Evolutionary conservation across 2,797 vertebrate genomes (phyloP), one percentile per base, ranked within the genome.

Genomic region (Pseudopleuronectes americanus): DNA sequence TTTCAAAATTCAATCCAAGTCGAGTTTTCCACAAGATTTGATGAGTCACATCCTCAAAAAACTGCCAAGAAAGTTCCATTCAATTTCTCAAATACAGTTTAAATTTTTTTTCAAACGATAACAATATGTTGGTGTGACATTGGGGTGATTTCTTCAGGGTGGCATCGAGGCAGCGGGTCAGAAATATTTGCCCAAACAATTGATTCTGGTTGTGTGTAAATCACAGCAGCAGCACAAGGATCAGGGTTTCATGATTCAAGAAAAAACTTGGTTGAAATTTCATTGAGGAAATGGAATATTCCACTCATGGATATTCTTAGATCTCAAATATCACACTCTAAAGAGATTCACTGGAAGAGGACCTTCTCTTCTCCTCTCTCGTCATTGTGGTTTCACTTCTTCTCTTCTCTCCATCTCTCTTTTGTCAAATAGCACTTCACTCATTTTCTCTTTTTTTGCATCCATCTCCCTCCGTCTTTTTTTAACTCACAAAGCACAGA

Each of bases 261-360:
- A 73, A 31, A 57, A 57, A 57, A 12, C 6, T 9, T 55, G 28
- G 74, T 72, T 66, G 74, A 76, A 68, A 68, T 80, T 71, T 74
- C 61, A 80, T 0, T 0, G 33, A 65, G 53, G 63, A 68, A 16
- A 71, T 71, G 51, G 28, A 49, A 49, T 3, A 21, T 57, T 67
- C 81, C 58, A 74, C 74, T 72, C 41, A 41, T 14, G 23, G 24
- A 28, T 24, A 26, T 55, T 72, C 68, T 77, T 22, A 36, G 49
- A 68, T 77, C 45, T 38, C 63, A 68, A 33, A 57, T 79, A 57
- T 80, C 10, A 38, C 57, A 55, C 43, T 48, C 52, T 7, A 8
- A n/a, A 24, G 9, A 64, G 28, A 16, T 54, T 41, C 47, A 2
- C 22, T 31, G 57, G 28, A 60, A 53, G 28, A 58, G 22, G 21